These are phyloP conservation scores for Anoplopoma fimbria DNA, from an alignment of 2,113 vertebrate species.

Conservation along the genomic window DNA sequence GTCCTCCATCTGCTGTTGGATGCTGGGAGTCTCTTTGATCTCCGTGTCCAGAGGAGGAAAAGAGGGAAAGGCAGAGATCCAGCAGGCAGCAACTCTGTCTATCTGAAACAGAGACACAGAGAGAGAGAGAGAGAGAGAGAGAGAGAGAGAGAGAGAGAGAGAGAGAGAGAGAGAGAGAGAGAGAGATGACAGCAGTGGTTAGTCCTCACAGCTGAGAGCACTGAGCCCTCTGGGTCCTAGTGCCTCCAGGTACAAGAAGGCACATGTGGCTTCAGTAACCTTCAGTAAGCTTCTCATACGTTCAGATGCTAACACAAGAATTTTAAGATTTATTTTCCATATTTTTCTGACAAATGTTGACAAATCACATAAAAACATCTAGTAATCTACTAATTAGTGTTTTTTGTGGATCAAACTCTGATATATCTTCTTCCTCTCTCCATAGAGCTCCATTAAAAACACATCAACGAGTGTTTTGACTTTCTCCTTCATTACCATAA, in stretches of 20 bases:
- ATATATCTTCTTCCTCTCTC: no score
- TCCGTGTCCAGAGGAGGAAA: constrained; percentile 16
- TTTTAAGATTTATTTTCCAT: no score
- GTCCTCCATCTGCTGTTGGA: constrained; percentile 49
- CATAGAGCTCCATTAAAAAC: background rate
- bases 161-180: background rate
- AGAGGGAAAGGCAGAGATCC: constrained; percentile 32
- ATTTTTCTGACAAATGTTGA: no score
- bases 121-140: no score
- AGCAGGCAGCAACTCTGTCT: constrained; percentile 39
- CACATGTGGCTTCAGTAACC: background rate
- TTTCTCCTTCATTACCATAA: background rate
- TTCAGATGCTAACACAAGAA: no score
- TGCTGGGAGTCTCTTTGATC: constrained; percentile 32
- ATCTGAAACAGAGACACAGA: constrained; percentile 9
- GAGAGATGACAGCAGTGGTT: constrained; percentile 29
- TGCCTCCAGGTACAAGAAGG: constrained; percentile 22
- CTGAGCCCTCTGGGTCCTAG: constrained; percentile 65
- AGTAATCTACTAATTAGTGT: no score
- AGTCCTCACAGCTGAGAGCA: constrained; percentile 18
- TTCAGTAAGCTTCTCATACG: no score
- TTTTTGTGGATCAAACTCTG: no score
- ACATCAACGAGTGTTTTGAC: background rate
- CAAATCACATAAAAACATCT: no score
- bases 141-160: background rate